Conservation (phyloP, 2,797 vertebrate species). For the Sphaeramia orbicularis region DNA sequence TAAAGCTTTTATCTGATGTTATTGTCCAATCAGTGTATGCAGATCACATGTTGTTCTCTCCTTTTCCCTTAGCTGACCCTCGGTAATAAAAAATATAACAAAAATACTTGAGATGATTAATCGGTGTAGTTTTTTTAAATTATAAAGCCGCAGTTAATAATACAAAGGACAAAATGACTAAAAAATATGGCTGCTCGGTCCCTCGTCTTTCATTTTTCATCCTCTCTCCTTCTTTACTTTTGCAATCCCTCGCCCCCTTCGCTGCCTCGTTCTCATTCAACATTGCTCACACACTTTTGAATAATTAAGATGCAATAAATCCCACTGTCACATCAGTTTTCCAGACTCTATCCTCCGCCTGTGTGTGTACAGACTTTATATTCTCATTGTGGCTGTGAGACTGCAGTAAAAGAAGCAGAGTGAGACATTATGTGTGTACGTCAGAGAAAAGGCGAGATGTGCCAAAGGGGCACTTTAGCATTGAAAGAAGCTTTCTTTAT, state of each 20-base stretch:
- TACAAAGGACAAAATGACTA: slow-evolving; percentile 12
- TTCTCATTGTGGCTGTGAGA: slow-evolving; percentile 2
- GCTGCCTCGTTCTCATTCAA: slow-evolving; percentile 16
- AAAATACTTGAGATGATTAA: slow-evolving; percentile 3
- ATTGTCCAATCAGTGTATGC: not conserved
- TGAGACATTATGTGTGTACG: not conserved
- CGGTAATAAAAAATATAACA: not conserved
- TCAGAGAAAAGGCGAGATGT: slow-evolving; percentile 4
- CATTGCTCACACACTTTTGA: slow-evolving; percentile 54
- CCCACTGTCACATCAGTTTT: slow-evolving; percentile 65
- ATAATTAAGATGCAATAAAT: slow-evolving; percentile 77
- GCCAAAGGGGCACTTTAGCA: slow-evolving; percentile 12
- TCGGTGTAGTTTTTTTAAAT: not conserved
- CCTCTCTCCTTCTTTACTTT: slow-evolving; percentile 5
- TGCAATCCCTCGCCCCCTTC: not conserved
- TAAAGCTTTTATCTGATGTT: not conserved
- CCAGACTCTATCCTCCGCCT: slow-evolving; percentile 31
- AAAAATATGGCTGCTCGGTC: slow-evolving; percentile 24
- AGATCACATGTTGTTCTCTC: not conserved
- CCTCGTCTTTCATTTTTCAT: slow-evolving; percentile 39
- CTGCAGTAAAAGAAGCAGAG: slow-evolving; percentile 3
- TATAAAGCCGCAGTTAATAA: slow-evolving; percentile 17
- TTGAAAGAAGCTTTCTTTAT: slow-evolving; percentile 34
- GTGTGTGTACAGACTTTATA: not conserved
- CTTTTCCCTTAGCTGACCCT: not conserved